Evolutionary conservation across 2,113 vertebrate species (phyloP).

Genomic region (Leptosomus discolor): DNA sequence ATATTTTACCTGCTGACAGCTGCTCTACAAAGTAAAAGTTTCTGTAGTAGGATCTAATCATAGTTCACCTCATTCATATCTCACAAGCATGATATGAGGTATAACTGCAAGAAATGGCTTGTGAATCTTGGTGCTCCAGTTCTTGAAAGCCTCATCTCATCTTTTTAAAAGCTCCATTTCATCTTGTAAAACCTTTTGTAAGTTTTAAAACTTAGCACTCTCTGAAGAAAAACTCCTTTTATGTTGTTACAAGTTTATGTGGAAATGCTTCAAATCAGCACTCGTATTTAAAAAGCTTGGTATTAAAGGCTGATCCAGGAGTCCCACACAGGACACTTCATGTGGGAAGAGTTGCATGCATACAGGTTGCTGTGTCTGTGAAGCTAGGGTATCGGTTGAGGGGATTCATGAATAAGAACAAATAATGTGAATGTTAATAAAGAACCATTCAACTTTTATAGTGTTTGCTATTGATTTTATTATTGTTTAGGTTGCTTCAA

Average conservation of each 20-base stretch:
- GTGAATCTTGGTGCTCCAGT: not conserved
- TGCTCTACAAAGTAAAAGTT: not conserved
- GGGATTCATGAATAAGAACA: not conserved
- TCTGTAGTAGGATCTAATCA: not conserved
- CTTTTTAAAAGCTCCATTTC: not conserved
- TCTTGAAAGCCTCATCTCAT: not conserved
- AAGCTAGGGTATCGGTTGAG: not conserved
- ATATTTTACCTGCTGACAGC: not conserved
- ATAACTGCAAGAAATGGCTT: not conserved
- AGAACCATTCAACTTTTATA: not conserved
- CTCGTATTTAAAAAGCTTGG: not conserved
- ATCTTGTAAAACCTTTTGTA: no score
- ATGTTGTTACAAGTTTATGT: not conserved
- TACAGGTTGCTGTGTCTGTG: not conserved
- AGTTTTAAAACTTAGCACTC: no score
- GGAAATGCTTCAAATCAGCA: not conserved
- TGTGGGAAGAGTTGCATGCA: rapidly evolving
- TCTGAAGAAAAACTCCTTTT: not conserved
- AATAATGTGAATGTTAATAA: not conserved
- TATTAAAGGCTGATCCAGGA: not conserved
- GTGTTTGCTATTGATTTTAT: not conserved
- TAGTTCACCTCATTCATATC: not conserved
- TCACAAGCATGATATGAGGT: not conserved
- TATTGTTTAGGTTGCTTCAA: conserved; percentile 88
- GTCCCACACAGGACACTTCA: not conserved